Conservation (phyloP, 30 jellyfish, hydroid and myxozoan species). For the Pelagia noctiluca region DNA sequence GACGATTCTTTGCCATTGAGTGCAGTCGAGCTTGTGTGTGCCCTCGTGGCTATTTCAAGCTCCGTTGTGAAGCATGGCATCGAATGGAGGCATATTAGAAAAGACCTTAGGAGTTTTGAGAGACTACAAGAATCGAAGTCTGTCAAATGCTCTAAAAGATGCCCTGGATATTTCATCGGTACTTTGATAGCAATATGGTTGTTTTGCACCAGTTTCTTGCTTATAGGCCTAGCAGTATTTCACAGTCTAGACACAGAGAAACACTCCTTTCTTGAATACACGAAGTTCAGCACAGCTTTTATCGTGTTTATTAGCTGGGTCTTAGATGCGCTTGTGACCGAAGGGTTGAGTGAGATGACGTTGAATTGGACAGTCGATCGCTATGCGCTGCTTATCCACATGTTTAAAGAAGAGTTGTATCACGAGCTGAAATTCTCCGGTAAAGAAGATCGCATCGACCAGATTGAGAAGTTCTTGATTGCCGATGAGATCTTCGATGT, state of each 20-base stretch:
- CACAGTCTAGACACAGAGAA: not conserved
- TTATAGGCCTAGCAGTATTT: not conserved
- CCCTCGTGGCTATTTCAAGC: not conserved
- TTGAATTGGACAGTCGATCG: not conserved
- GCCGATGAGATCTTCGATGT: not conserved
- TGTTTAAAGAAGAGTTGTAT: not conserved
- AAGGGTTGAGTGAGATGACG: slow-evolving; percentile 1
- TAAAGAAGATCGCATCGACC: not conserved
- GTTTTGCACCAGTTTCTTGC: not conserved
- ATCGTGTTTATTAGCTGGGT: not conserved
- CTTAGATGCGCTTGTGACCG: not conserved
- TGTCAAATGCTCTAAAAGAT: not conserved
- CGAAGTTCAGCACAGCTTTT: slow-evolving; percentile 13
- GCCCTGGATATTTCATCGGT: not conserved
- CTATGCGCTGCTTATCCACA: not conserved
- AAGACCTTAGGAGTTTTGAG: not conserved
- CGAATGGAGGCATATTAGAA: not conserved
- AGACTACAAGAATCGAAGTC: not conserved
- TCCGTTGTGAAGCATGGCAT: not conserved
- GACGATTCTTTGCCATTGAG: not conserved
- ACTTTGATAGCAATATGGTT: slow-evolving; percentile 4
- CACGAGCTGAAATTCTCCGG: not conserved
- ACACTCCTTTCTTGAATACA: not conserved
- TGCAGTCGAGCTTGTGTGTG: not conserved
- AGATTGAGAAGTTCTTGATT: not conserved